phyloP scores from a whole-genome alignment of 2,113 vertebrate genomes.

The Oreochromis aureus region DNA sequence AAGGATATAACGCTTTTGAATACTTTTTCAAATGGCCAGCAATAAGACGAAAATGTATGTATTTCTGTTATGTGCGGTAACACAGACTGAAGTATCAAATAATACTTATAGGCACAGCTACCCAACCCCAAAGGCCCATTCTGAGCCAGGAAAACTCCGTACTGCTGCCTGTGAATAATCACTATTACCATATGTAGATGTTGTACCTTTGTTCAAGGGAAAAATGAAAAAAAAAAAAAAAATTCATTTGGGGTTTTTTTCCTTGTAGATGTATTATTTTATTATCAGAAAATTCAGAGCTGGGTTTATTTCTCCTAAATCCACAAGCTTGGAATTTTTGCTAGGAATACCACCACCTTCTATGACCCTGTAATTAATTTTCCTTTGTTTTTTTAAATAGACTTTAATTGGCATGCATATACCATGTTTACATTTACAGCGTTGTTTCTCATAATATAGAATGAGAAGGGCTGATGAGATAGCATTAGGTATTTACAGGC shows the following conservation, averaged over 20 bases:
- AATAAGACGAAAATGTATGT: neutral
- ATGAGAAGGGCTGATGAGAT: neutral
- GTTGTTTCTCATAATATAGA: neutral
- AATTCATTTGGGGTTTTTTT: accelerated
- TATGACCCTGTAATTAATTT: neutral
- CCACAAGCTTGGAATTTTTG: neutral
- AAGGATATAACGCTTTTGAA: neutral
- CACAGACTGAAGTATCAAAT: neutral
- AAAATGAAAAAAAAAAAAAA: neutral
- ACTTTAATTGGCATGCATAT: neutral
- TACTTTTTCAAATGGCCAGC: neutral
- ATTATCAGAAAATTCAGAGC: neutral
- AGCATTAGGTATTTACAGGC: neutral
- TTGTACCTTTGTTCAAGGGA: neutral
- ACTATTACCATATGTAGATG: neutral
- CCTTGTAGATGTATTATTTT: neutral
- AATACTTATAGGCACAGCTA: neutral
- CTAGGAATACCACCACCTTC: neutral
- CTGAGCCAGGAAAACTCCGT: neutral
- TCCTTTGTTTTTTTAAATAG: neutral
- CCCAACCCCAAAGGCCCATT: neutral
- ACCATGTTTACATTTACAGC: neutral
- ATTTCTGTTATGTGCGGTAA: neutral
- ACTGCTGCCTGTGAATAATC: neutral
- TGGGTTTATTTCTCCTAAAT: neutral